phyloP scores from a whole-genome alignment of 2,888 invertebrate genomes.

The Scaptomyza flava region DNA sequence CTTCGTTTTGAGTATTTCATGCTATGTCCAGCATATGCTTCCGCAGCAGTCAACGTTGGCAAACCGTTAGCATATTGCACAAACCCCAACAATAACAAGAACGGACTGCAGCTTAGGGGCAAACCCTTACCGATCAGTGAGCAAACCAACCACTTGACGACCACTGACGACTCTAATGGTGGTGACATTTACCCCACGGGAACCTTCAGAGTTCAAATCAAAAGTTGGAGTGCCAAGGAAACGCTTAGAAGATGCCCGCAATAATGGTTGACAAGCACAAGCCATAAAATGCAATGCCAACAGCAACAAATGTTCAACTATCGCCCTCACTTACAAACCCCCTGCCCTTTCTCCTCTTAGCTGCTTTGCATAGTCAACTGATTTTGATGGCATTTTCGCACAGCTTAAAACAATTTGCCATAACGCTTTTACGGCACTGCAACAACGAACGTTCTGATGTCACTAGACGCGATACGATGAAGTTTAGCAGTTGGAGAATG shows the following conservation, averaged over 20 bases:
- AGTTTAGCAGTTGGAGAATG: conserved; percentile 12
- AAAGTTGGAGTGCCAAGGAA: conserved; percentile 34
- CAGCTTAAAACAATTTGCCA: conserved; percentile 78
- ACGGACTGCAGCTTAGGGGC: conserved; percentile 10
- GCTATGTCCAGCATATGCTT: conserved; percentile 39
- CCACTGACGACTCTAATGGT: conserved; percentile 32
- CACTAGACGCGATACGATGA: conserved; percentile 45
- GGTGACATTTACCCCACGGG: conserved; percentile 36
- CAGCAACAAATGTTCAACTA: conserved; percentile 60
- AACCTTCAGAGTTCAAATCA: conserved; percentile 47
- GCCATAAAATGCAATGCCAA: conserved; percentile 76
- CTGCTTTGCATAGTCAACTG: conserved; percentile 79
- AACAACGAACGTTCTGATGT: conserved; percentile 63
- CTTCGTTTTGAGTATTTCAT: neutral
- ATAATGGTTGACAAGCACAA: conserved; percentile 77
- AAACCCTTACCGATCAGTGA: conserved; percentile 35
- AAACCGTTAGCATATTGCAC: conserved; percentile 38
- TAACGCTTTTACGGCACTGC: conserved; percentile 72
- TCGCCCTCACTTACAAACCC: neutral
- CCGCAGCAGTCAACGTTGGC: conserved; percentile 7
- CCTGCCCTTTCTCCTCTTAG: neutral
- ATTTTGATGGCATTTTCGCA: conserved; percentile 80
- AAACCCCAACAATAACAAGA: neutral
- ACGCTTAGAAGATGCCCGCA: conserved; percentile 56
- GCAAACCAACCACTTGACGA: conserved; percentile 11